A percentile compares a stretch with the other conserved stretches of the same genome.
Conservation (phyloP, 2,113 vertebrate species). For the Taxidea taxus region DNA sequence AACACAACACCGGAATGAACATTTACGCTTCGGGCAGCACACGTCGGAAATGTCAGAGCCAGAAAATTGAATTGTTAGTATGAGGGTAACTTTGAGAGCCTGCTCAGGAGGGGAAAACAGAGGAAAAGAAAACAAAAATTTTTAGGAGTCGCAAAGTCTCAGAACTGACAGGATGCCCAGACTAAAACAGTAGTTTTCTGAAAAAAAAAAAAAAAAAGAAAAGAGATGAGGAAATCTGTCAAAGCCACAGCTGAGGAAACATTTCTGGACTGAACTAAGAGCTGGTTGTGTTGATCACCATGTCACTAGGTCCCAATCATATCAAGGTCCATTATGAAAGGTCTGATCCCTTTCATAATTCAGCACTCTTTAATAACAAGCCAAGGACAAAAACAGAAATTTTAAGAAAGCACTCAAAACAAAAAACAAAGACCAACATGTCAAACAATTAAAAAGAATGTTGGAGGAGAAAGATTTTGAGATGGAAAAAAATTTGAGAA, state of each 20-base stretch:
- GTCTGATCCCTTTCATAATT: background rate
- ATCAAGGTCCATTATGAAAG: background rate
- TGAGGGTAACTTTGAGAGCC: background rate
- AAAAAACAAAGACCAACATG: background rate
- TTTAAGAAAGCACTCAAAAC: background rate
- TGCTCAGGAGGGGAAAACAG: background rate
- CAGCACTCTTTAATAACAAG: background rate
- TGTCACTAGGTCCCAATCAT: fast-evolving
- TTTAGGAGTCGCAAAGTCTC: background rate
- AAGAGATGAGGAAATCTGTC: background rate
- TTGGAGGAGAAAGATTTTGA: background rate
- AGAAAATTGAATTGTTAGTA: background rate
- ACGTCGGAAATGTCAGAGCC: background rate
- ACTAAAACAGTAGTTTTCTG: background rate
- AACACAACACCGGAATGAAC: background rate
- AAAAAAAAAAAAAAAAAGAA: background rate
- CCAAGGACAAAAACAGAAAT: background rate
- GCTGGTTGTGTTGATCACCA: fast-evolving
- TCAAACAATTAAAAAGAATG: background rate
- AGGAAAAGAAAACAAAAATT: background rate
- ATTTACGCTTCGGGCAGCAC: background rate
- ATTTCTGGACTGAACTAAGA: background rate
- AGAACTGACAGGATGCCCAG: background rate
- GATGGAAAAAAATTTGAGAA: background rate
- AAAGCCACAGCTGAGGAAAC: background rate